A percentile compares a stretch with the other conserved stretches of the same genome.
Conservation (phyloP, 2,888 invertebrate genomes). For the Scaptomyza tumidula region DNA sequence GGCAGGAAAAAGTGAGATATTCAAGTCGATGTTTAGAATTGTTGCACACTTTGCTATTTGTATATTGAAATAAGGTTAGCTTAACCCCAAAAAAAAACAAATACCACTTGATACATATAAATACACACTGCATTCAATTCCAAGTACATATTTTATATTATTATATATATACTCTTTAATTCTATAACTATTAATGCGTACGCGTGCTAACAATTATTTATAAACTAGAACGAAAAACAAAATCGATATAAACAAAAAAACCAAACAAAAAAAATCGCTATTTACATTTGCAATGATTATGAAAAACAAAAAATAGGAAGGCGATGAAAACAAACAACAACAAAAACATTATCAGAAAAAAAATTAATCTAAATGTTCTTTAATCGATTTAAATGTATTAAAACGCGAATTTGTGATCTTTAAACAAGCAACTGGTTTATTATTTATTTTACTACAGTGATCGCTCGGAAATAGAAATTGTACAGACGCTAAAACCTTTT, state of each 20-base stretch:
- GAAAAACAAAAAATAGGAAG: conserved; percentile 2
- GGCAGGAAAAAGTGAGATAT: neutral
- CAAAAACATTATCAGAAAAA: conserved; percentile 30
- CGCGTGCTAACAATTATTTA: conserved; percentile 58
- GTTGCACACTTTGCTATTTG: conserved; percentile 43
- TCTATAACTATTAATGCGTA: conserved; percentile 46
- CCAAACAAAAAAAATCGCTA: conserved; percentile 46
- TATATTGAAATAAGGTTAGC: conserved; percentile 31
- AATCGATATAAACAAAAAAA: conserved; percentile 25
- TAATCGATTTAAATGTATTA: conserved; percentile 79
- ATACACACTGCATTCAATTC: conserved; percentile 68
- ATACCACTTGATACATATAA: conserved; percentile 50
- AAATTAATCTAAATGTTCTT: conserved; percentile 81
- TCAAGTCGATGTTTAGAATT: conserved; percentile 12
- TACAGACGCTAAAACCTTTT: conserved; percentile 7
- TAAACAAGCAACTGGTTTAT: conserved; percentile 34
- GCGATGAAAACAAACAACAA: conserved; percentile 16
- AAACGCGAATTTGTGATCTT: conserved; percentile 82
- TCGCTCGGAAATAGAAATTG: conserved; percentile 3
- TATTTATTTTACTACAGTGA: conserved; percentile 16
- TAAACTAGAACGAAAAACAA: conserved; percentile 46
- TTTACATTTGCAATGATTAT: conserved; percentile 55
- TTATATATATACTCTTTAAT: conserved; percentile 70
- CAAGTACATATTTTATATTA: conserved; percentile 80
- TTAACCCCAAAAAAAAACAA: conserved; percentile 9